Conservation (phyloP, 1,140 invertebrate genomes). For the Teleopsis dalmanni region DNA sequence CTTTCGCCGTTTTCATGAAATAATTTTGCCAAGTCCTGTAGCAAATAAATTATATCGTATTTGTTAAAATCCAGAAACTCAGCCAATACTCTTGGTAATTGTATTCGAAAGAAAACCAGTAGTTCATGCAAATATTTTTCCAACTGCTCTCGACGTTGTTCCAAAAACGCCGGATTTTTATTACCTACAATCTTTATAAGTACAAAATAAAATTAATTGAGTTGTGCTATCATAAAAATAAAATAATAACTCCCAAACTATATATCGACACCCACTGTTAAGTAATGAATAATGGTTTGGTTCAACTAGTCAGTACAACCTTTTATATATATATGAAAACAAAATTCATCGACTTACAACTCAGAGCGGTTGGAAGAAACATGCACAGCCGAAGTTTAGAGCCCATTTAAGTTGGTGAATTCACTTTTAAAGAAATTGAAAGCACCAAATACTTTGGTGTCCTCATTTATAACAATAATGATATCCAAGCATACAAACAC, state of each 20-base stretch:
- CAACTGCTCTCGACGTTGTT: conserved; percentile 68
- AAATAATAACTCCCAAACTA: too few relatives aligned
- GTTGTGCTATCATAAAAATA: background rate
- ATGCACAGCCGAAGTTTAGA: too few relatives aligned
- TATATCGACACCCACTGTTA: too few relatives aligned
- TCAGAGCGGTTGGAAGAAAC: too few relatives aligned
- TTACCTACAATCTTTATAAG: conserved; percentile 55
- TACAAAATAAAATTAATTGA: background rate
- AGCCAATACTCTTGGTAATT: conserved; percentile 65
- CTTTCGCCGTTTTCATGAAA: conserved; percentile 64
- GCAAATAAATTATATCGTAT: conserved; percentile 74
- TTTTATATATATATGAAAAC: background rate
- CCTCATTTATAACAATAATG: too few relatives aligned
- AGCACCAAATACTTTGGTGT: too few relatives aligned
- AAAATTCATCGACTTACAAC: background rate
- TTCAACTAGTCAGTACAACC: background rate
- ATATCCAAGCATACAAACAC: too few relatives aligned
- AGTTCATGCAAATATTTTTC: conserved; percentile 74
- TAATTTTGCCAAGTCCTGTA: conserved; percentile 67
- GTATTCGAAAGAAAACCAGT: conserved; percentile 53
- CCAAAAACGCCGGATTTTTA: conserved; percentile 73
- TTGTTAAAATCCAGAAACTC: conserved; percentile 72
- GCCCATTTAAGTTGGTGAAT: too few relatives aligned
- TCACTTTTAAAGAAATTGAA: too few relatives aligned
- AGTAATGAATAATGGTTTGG: too few relatives aligned